These are phyloP conservation scores for Typhlomys cinereus DNA, from an alignment of 2,113 vertebrate genomes.

Conservation along the genomic window DNA sequence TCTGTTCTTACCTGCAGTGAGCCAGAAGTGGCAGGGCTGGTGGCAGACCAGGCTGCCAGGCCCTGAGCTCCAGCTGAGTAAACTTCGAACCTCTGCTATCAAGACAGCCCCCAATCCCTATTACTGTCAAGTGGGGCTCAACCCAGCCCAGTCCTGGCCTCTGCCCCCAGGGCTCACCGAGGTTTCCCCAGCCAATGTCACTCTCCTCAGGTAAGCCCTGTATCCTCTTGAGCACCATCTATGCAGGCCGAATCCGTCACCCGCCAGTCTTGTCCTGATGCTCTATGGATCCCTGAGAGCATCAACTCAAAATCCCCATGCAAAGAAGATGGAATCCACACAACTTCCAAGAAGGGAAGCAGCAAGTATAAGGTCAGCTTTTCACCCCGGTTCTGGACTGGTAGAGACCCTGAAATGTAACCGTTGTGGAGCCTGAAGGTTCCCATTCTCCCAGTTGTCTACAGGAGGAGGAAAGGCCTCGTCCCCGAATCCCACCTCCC, in stretches of 20 bases:
- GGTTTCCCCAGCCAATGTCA: slow-evolving; percentile 93
- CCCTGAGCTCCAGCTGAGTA: slow-evolving; percentile 93
- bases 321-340: background rate
- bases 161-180: slow-evolving; percentile 88
- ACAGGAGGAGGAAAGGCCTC: background rate
- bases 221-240: background rate
- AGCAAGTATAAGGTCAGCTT: background rate
- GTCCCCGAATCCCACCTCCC: background rate
- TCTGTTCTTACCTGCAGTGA: slow-evolving; percentile 84
- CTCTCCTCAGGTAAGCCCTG: slow-evolving; percentile 89
- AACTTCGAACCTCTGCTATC: slow-evolving; percentile 92
- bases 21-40: slow-evolving; percentile 91
- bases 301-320: background rate
- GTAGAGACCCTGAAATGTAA: background rate
- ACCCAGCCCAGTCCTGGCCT: slow-evolving; percentile 67
- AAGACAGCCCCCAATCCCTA: slow-evolving; percentile 96
- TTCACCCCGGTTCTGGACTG: background rate
- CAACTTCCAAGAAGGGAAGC: background rate
- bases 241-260: background rate
- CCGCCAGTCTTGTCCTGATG: background rate
- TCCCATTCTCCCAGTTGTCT: background rate
- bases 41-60: slow-evolving; percentile 88
- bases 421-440: background rate
- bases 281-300: background rate
- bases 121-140: slow-evolving; percentile 91